These are phyloP conservation scores for Sebastes variabilis DNA, from an alignment of 2,797 vertebrate species.

Conservation along the genomic window DNA sequence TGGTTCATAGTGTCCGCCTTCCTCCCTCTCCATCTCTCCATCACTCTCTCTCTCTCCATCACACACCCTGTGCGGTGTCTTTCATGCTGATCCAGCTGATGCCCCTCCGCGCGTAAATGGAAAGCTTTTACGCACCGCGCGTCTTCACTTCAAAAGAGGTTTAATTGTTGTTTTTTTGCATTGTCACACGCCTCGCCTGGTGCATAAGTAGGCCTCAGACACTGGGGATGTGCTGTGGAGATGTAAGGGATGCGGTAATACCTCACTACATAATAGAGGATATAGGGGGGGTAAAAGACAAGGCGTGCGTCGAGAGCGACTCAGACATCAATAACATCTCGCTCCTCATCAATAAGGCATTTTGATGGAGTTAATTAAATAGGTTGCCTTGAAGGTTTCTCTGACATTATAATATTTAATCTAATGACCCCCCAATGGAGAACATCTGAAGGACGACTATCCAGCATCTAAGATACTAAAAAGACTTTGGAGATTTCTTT, in stretches of 20 bases:
- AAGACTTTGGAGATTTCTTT: slow-evolving; percentile 13
- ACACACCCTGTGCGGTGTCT: slow-evolving; percentile 3
- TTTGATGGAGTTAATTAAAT: slow-evolving; percentile 73
- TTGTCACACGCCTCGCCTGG: slow-evolving; percentile 54
- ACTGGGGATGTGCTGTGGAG: slow-evolving; percentile 50
- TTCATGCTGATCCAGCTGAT: slow-evolving; percentile 54
- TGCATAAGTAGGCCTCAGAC: slow-evolving; percentile 44
- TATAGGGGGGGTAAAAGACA: slow-evolving; percentile 44
- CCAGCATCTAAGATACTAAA: slow-evolving; percentile 14
- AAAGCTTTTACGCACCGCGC: slow-evolving; percentile 78
- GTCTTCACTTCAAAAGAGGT: slow-evolving; percentile 38
- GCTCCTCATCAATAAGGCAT: slow-evolving; percentile 65
- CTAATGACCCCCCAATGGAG: slow-evolving; percentile 65
- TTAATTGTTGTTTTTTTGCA: slow-evolving; percentile 64
- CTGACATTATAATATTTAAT: slow-evolving; percentile 50
- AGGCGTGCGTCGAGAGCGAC: slow-evolving; percentile 60
- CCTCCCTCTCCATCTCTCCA: not conserved
- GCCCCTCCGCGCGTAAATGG: slow-evolving; percentile 68
- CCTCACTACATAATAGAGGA: slow-evolving; percentile 55
- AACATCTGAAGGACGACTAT: slow-evolving; percentile 63
- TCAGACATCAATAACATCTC: slow-evolving; percentile 66
- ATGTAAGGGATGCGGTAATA: slow-evolving; percentile 66
- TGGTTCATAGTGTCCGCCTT: slow-evolving; percentile 4
- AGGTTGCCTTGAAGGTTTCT: slow-evolving; percentile 28
- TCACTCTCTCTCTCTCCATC: not conserved